A percentile compares a stretch with the other conserved stretches of the same genome.
These are phyloP conservation scores for Pyrocephalus nanus DNA, from an alignment of 2,797 vertebrate species.

Conservation along the genomic window DNA sequence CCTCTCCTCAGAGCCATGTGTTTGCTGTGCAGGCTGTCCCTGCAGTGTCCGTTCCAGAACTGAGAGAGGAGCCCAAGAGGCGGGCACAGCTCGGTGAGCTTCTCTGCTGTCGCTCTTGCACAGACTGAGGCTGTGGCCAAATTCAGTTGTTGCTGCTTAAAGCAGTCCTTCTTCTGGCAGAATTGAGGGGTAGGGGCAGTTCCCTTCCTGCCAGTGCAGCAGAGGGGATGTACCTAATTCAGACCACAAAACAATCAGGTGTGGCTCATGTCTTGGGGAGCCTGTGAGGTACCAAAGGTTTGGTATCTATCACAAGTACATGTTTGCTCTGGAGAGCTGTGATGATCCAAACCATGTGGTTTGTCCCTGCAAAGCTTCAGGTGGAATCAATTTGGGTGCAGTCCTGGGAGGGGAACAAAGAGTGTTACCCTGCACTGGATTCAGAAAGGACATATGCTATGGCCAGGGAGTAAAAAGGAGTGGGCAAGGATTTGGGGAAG, in stretches of 20 bases:
- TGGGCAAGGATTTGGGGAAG: not conserved
- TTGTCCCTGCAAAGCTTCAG: not conserved
- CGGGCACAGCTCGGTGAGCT: not conserved
- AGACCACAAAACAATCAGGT: not conserved
- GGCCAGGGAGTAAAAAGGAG: not conserved
- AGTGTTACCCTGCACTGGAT: not conserved
- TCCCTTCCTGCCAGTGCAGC: not conserved
- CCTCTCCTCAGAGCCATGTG: not conserved
- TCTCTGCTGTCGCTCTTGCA: not conserved
- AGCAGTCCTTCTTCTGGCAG: not conserved
- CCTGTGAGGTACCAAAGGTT: not conserved
- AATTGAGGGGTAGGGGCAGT: not conserved
- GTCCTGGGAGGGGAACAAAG: not conserved
- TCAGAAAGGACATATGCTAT: not conserved
- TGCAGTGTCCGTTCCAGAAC: not conserved
- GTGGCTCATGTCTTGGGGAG: not conserved
- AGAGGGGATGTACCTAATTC: not conserved
- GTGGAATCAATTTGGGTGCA: not conserved
- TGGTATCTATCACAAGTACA: not conserved
- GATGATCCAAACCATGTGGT: accelerated
- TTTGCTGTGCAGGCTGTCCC: not conserved
- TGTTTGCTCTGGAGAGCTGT: not conserved
- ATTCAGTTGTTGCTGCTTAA: not conserved
- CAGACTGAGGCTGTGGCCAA: not conserved
- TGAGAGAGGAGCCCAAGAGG: not conserved